These are phyloP conservation scores for Daphoenositta chrysoptera DNA, from an alignment of 2,113 vertebrate species.

Conservation along the genomic window DNA sequence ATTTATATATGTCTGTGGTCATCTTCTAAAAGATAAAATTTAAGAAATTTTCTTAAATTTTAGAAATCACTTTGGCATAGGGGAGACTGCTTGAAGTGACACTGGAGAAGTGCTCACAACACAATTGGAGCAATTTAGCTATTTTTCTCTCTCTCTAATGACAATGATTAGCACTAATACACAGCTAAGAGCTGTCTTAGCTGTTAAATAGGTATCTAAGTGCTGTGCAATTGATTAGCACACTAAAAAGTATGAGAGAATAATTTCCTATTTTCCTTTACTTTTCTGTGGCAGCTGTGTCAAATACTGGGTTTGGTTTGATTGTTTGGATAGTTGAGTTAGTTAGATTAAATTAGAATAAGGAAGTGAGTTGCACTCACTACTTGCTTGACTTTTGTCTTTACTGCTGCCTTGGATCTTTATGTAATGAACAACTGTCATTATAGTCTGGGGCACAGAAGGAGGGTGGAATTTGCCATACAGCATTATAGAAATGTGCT, in stretches of 20 bases:
- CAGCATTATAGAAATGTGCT: background rate
- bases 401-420: background rate
- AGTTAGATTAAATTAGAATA: background rate
- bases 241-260: background rate
- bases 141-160: background rate
- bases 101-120: background rate
- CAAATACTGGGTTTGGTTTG: background rate
- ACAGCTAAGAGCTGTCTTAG: background rate
- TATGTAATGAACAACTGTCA: background rate
- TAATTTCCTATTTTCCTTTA: background rate
- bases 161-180: background rate
- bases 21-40: background rate
- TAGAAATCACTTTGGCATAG: background rate
- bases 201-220: background rate
- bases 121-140: background rate
- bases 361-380: background rate
- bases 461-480: background rate
- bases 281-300: background rate
- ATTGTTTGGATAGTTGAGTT: background rate
- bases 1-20: background rate
- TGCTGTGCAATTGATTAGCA: background rate
- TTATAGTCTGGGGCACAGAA: background rate
- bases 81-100: background rate
- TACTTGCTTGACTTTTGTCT: background rate
- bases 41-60: background rate